These are phyloP conservation scores for Lamellibrachia satsuma DNA, from an alignment of 2,888 invertebrate genomes.

Conservation along the genomic window DNA sequence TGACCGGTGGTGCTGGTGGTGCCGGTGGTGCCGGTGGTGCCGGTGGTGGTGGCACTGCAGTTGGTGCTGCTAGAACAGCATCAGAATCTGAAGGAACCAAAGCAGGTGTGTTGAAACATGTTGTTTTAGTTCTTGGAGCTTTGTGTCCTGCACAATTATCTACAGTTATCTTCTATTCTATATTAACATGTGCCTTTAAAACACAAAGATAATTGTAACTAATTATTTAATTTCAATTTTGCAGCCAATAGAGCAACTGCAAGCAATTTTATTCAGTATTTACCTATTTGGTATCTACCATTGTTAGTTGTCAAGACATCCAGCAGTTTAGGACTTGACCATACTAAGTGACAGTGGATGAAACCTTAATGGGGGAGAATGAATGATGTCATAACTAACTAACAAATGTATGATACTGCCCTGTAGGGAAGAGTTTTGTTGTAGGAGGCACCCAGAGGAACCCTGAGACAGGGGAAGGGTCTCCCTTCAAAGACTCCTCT, in stretches of 20 bases:
- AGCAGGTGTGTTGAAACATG: background rate
- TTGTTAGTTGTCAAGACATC: too few relatives aligned
- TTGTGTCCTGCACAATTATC: background rate
- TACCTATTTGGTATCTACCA: too few relatives aligned
- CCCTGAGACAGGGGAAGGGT: background rate
- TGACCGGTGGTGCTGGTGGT: conserved; percentile 37
- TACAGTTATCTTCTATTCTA: background rate
- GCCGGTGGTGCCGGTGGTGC: conserved; percentile 19
- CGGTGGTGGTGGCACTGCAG: background rate
- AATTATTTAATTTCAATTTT: too few relatives aligned
- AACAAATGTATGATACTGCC: background rate
- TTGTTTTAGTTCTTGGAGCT: background rate
- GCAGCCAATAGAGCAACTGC: too few relatives aligned
- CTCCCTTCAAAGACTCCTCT: background rate
- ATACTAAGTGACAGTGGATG: too few relatives aligned
- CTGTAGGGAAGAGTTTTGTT: background rate
- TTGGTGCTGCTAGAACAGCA: background rate
- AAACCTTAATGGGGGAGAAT: too few relatives aligned
- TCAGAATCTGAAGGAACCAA: background rate
- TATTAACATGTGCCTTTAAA: background rate
- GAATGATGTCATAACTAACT: too few relatives aligned
- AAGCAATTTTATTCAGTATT: too few relatives aligned
- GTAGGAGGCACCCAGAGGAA: background rate
- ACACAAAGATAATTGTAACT: background rate
- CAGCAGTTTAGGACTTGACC: too few relatives aligned